Evolutionary conservation across 1,140 invertebrate genomes (phyloP).

Genomic region (Drosophila kepulauana): DNA sequence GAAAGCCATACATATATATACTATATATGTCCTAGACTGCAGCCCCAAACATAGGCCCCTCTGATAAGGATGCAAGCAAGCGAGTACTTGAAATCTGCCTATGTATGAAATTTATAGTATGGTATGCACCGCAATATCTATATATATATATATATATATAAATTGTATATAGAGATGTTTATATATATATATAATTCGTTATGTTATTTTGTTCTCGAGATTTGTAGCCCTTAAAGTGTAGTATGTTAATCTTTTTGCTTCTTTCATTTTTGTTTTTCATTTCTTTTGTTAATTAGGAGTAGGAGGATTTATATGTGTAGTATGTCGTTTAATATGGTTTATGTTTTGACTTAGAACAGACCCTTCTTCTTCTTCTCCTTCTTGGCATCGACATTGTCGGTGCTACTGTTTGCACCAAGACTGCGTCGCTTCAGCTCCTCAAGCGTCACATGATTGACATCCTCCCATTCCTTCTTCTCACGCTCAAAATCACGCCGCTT

Average conservation of each 20-base stretch:
- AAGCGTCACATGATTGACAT: slow-evolving; percentile 93
- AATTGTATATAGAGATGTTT: slow-evolving; percentile 8
- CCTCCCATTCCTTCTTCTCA: slow-evolving; percentile 96
- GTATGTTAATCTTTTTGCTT: slow-evolving; percentile 19
- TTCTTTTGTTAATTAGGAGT: slow-evolving; percentile 29
- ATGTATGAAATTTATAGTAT: slow-evolving; percentile 46
- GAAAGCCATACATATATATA: slow-evolving; percentile 42
- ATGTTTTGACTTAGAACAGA: slow-evolving; percentile 76
- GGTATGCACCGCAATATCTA: slow-evolving; percentile 50
- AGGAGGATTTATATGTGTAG: neutral
- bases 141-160: slow-evolving; percentile 54
- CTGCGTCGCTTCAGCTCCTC: slow-evolving; percentile 93
- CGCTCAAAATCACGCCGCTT: slow-evolving; percentile 93
- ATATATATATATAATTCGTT: slow-evolving; percentile 58
- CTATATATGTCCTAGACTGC: slow-evolving; percentile 1
- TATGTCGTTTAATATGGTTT: slow-evolving; percentile 15
- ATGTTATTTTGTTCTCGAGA: slow-evolving; percentile 74
- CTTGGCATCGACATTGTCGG: slow-evolving; percentile 80
- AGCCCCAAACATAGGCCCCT: neutral
- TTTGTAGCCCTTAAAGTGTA: slow-evolving; percentile 64
- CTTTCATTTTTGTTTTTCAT: slow-evolving; percentile 9
- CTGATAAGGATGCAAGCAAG: neutral
- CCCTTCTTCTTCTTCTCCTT: slow-evolving; percentile 84
- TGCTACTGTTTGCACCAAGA: slow-evolving; percentile 92
- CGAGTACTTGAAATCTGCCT: slow-evolving; percentile 17